Base-by-base conservation (phyloP, 2,113 vertebrate genomes). In the Mormyrus iriodes region DNA sequence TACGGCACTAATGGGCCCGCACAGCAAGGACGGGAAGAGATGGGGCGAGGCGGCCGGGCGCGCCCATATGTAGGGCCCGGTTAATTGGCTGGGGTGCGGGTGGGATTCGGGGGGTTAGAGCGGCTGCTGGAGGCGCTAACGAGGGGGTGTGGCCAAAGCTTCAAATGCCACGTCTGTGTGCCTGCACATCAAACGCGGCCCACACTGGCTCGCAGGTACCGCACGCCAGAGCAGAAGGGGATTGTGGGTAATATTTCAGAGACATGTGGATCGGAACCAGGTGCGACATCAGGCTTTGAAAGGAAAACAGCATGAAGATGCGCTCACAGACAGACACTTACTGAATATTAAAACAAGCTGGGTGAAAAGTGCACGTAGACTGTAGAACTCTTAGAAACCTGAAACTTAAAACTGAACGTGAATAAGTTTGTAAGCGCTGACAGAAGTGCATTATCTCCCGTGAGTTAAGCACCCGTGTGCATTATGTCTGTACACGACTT, bases 151-250 rank as follows among this genome's bases (percentile, higher is more conserved):
- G 82, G 82, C 44, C 61, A 35, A 48, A 2, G 17, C 35, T 76
- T 86, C 85, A 87, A 90, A n/a, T 35, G 4, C 61, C 21, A 31
- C 17, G 46, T 46, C 21, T 76, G 61, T 69, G 61, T 69, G 61
- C 61, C 61, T 15, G 61, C 58, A 52, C 27, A 76, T 90, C 84
- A 90, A 90, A 86, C 21, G 35, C 27, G 6, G 53, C 27, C 49
- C 42, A n/a, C 44, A n/a, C 65, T n/a, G 65, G n/a, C 17, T 88
- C 21, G 4, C 55, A 73, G 58, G 53, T 42, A 52, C 15, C 3
- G 46, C n/a, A 4, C 24, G 35, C 76, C 82, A 84, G 82, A 46
- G 21, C 3, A 58, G 42, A 53, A 27, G 15, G 83, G 58, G 46
- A 17, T 85, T 83, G 39, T 85, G 88, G 82, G 76, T 79, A 89